phyloP scores from a whole-genome alignment of 2,888 invertebrate species.

The Morpho achilles region DNA sequence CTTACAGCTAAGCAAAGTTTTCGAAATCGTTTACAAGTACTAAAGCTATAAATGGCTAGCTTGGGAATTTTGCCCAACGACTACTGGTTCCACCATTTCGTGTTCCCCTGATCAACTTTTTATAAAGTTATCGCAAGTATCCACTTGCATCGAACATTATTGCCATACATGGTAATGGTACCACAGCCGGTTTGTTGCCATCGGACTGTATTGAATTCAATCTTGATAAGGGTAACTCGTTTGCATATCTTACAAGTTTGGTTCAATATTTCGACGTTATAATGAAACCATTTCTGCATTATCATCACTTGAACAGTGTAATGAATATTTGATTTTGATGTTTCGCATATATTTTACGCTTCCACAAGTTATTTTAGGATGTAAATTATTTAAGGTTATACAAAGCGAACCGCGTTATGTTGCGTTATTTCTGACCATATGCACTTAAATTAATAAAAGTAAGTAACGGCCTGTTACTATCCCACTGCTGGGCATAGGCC shows the following conservation, averaged over 20 bases:
- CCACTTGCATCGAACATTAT: conserved; percentile 57
- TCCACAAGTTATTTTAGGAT: too few species aligned
- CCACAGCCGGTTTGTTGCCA: conserved; percentile 56
- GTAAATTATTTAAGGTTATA: too few species aligned
- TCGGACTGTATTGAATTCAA: conserved; percentile 58
- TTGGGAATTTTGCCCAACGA: conserved; percentile 60
- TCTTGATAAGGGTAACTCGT: conserved; percentile 58
- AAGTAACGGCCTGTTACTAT: too few species aligned
- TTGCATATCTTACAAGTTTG: conserved; percentile 39
- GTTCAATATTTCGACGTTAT: conserved; percentile 18
- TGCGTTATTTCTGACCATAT: too few species aligned
- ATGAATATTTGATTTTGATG: not conserved
- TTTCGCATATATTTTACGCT: not conserved
- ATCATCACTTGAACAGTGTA: conserved; percentile 3
- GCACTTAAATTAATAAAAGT: too few species aligned
- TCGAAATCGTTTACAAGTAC: conserved; percentile 50
- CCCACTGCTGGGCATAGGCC: too few species aligned
- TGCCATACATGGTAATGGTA: conserved; percentile 52
- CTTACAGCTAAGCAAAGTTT: conserved; percentile 46
- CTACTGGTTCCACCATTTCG: conserved; percentile 61
- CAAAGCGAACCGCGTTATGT: too few species aligned
- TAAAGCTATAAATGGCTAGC: conserved; percentile 55
- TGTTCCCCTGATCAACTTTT: conserved; percentile 66
- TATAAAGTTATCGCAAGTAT: conserved; percentile 60
- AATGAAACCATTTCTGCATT: conserved; percentile 22